Conservation (phyloP, 2,113 vertebrate species). For the Austrofundulus limnaeus region DNA sequence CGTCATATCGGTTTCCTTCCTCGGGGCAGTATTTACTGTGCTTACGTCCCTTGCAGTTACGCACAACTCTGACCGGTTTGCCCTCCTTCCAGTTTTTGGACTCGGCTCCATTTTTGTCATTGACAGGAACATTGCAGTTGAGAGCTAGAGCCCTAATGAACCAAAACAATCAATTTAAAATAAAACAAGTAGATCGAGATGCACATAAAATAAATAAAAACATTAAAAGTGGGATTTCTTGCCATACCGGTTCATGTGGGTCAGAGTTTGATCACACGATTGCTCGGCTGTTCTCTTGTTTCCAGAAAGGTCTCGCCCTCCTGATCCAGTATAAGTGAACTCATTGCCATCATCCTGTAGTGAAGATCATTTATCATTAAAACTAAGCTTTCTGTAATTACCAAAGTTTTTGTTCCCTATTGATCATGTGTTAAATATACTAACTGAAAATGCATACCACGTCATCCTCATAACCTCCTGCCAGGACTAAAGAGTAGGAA, state of each 20-base stretch:
- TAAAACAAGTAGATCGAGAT: background rate
- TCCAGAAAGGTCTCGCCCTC: constrained; percentile 93
- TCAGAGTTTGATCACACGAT: constrained; percentile 97
- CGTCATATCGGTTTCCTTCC: constrained; percentile 95
- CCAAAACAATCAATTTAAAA: background rate
- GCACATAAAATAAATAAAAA: background rate
- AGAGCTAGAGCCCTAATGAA: constrained; percentile 88
- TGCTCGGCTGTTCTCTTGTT: constrained; percentile 97
- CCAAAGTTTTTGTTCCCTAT: background rate
- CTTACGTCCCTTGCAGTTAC: constrained; percentile 91
- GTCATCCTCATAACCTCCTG: constrained; percentile 97
- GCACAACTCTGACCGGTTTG: constrained; percentile 93
- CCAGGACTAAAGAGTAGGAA: constrained; percentile 91
- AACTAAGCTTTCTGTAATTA: background rate
- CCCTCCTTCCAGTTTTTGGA: constrained; percentile 92
- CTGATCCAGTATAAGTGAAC: constrained; percentile 96
- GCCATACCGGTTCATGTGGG: constrained; percentile 94
- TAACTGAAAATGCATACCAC: constrained; percentile 77
- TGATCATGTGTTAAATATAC: background rate
- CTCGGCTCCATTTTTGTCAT: constrained; percentile 87
- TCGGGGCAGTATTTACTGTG: constrained; percentile 91
- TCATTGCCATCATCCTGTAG: constrained; percentile 93
- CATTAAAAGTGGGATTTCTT: background rate
- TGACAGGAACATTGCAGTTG: constrained; percentile 90
- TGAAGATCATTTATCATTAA: background rate